phyloP scores from a whole-genome alignment of 2,113 vertebrate species.

The Tylochromis polylepis region DNA sequence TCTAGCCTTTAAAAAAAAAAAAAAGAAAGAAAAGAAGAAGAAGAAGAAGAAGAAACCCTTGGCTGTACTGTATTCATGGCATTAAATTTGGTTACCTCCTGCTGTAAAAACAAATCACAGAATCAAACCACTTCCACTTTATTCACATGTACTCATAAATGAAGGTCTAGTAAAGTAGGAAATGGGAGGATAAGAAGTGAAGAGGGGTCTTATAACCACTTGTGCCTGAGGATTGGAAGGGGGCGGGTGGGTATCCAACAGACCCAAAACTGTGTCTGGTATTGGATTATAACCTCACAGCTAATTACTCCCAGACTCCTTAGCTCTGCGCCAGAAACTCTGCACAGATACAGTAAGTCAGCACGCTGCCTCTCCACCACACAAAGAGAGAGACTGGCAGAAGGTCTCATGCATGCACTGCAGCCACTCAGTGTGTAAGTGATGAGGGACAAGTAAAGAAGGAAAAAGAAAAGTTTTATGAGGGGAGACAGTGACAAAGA shows the following conservation, averaged over 20 bases:
- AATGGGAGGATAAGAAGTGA: background rate
- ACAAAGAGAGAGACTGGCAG: background rate
- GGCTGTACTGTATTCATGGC: background rate
- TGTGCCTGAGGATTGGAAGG: background rate
- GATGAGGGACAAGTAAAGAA: background rate
- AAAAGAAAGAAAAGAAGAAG: background rate
- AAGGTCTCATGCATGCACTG: background rate
- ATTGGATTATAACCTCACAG: constrained; percentile 44
- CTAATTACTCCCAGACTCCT: constrained; percentile 60
- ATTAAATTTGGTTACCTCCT: background rate
- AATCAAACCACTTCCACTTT: background rate
- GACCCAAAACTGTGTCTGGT: constrained; percentile 42
- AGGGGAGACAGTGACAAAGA: background rate
- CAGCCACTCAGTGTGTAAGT: background rate
- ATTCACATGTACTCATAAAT: constrained; percentile 1
- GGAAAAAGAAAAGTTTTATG: background rate
- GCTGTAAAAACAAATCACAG: background rate
- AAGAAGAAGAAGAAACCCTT: background rate
- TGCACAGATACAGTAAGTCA: constrained; percentile 33
- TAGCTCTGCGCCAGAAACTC: constrained; percentile 16
- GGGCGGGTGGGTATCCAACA: background rate
- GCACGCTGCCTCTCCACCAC: constrained; percentile 11
- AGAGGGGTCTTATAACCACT: background rate
- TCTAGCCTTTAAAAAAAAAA: background rate
- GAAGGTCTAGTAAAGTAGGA: background rate